Evolutionary conservation across 2,113 vertebrate species (phyloP), one percentile per base, ranked within the genome.

Genomic region (Furnarius figulus): DNA sequence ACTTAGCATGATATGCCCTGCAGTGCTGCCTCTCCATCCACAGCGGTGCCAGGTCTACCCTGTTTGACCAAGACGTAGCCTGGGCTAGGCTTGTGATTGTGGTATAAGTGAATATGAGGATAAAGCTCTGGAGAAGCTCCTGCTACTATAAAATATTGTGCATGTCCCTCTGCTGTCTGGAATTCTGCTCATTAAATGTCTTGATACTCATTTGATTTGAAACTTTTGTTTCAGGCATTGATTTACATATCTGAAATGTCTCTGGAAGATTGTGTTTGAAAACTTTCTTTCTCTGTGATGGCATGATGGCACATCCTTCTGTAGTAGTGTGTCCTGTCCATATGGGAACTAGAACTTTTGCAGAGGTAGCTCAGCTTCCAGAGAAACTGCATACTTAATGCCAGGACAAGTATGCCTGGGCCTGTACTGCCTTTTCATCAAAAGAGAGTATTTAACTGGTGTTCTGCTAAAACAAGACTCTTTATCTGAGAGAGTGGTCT

Each of bases 251-350:
- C 27, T 49, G 22, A 49, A 87, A n/a, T n/a, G 3, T 70, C 47
- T 71, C 67, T 85, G 37, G 47, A 85, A 79, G 35, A 28, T 24
- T 25, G 14, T 55, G 30, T 91, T 68, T 78, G 40, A 24, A 20
- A 74, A 68, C 49, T 47, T 55, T 12, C n/a, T 16, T 53, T 77
- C 28, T 73, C 25, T 53, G 0, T 0, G 0, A 39, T 17, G 25
- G 23, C 18, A 15, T 0, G 0, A 35, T 17, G 25, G 21, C 18
- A 15, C 2, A 5, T 4, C 30, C 75, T 61, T 49, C 27, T 52
- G 4, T 47, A n/a, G 55, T 31, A 31, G 3, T 59, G 10, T 47
- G 52, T 49, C 12, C 85, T 0, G 0, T 56, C 28, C 4, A 3
- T n/a, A 23, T 22, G 22, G 10, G 30, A 91, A 39, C 5, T 9